Base-by-base conservation (phyloP, 2,797 vertebrate genomes). In the Leuciscus waleckii region DNA sequence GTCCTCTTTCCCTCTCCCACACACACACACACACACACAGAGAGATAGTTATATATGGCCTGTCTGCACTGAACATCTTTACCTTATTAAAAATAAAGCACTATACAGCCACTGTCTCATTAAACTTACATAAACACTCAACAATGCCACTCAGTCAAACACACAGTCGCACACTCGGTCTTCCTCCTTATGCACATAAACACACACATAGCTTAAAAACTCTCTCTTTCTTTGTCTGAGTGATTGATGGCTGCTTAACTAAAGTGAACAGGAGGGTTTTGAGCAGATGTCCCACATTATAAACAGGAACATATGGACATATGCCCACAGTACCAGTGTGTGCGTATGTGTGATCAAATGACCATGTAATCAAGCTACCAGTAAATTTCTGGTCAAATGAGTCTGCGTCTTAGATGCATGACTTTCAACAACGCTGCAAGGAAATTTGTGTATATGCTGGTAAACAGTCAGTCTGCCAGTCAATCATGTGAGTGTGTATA, bases 201-300 rank as follows among this genome's bases (percentile, higher is more conserved):
- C 67, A 81, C 58, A 65, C 80, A 78, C 86, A 21, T 35, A 79
- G 75, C 32, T 80, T 85, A 68, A 81, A 79, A 71, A 80, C 46
- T 78, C 29, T 77, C 61, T 69, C 21, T 80, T 74, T 81, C 37
- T 68, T 83, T 84, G 39, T 85, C 85, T 81, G 32, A 29, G 41
- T 95, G 95, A 95, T 94, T 94, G 95, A 95, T 95, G 94, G 93
- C 88, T 88, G 89, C 88, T 89, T 95, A 95, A 95, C 91, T 89
- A 86, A 84, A 90, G 91, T 86, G 91, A 95, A 93, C 94, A 90
- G 90, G 92, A 90, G 92, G 92, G 92, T 93, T 93, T 90, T 91
- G 93, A 94, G 94, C 95, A 95, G 95, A 94, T 95, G 94, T 95
- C 93, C 90, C 81, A 88, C 83, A 87, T 88, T 81, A 91, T 87